phyloP scores from a whole-genome alignment of 2,888 invertebrate genomes.

The Drosophila neonasuta region DNA sequence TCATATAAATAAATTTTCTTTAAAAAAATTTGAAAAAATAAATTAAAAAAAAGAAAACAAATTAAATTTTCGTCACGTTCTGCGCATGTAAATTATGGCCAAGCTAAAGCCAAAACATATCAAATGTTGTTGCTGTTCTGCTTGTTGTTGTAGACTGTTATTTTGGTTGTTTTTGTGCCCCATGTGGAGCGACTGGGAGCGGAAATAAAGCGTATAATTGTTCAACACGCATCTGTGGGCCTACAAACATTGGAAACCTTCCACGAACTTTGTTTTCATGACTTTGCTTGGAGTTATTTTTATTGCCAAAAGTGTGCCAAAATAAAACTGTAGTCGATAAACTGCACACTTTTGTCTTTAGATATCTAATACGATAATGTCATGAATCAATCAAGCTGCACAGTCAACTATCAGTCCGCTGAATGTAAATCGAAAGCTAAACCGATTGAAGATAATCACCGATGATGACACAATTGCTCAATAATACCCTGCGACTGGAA shows the following conservation, averaged over 20 bases:
- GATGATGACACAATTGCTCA: slow-evolving; percentile 49
- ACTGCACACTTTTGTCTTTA: slow-evolving; percentile 10
- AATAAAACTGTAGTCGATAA: slow-evolving; percentile 1
- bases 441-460: slow-evolving; percentile 25
- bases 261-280: slow-evolving; percentile 27
- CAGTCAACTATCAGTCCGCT: slow-evolving; percentile 14
- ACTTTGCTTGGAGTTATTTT: slow-evolving; percentile 34
- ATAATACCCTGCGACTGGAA: slow-evolving; percentile 17
- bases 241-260: slow-evolving; percentile 13
- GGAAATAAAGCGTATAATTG: slow-evolving; percentile 68
- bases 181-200: slow-evolving; percentile 52
- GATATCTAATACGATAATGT: slow-evolving; percentile 5
- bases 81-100: slow-evolving; percentile 59
- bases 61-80: slow-evolving; percentile 70
- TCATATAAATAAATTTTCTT: slow-evolving; percentile 11
- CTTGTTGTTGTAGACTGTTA: slow-evolving; percentile 21
- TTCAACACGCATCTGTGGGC: slow-evolving; percentile 49
- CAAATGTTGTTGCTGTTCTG: slow-evolving; percentile 25
- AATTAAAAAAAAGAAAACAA: slow-evolving; percentile 34
- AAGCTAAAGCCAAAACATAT: slow-evolving; percentile 32
- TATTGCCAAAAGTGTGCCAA: slow-evolving; percentile 44
- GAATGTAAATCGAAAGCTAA: slow-evolving; percentile 10
- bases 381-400: slow-evolving; percentile 43
- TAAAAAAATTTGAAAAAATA: slow-evolving; percentile 14
- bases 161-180: slow-evolving; percentile 28